phyloP scores from a whole-genome alignment of 2,113 vertebrate species.

The Zingel zingel region DNA sequence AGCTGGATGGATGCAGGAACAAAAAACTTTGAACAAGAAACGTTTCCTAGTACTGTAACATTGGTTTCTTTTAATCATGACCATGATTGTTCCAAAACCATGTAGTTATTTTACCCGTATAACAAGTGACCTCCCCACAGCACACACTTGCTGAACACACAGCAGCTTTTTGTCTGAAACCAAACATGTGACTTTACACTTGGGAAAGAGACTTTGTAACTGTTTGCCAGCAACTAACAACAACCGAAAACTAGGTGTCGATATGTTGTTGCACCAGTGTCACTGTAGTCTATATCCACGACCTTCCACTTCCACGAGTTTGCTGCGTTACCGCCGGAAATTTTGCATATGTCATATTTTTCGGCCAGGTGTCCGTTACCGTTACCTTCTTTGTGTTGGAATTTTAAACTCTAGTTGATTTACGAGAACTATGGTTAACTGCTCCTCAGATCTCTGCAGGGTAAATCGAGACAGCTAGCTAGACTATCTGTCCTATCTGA shows the following conservation, averaged over 20 bases:
- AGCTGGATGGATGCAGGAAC: background rate
- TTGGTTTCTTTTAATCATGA: background rate
- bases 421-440: too few species aligned
- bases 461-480: too few species aligned
- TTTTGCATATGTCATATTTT: too few species aligned
- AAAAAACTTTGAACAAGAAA: too few species aligned
- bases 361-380: too few species aligned
- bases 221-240: background rate
- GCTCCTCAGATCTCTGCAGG: too few species aligned
- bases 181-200: background rate
- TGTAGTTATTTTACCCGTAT: background rate
- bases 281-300: background rate
- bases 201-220: background rate
- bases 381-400: too few species aligned
- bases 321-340: too few species aligned
- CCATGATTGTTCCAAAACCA: background rate
- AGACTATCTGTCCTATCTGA: too few species aligned
- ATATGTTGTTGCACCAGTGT: slow-evolving; percentile 10
- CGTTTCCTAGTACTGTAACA: too few species aligned
- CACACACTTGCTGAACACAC: background rate
- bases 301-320: too few species aligned
- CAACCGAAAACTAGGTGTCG: background rate
- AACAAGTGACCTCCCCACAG: background rate
- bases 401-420: too few species aligned
- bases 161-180: background rate